Evolutionary conservation across 1,140 invertebrate species (phyloP).

Genomic region (Carposina sasakii): DNA sequence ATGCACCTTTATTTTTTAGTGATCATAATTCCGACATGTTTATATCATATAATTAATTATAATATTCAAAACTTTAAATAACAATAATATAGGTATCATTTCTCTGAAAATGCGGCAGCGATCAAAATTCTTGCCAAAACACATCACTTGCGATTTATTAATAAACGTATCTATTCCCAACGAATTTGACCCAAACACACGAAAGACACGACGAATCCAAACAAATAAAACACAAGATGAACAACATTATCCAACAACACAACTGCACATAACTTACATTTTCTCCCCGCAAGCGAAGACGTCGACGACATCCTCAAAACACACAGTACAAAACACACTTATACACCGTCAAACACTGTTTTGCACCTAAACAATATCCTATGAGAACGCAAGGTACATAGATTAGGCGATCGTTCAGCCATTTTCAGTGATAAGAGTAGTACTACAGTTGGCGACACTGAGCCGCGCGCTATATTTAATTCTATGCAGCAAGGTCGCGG

Average conservation of each 20-base stretch:
- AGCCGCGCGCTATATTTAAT: slow-evolving; percentile 50
- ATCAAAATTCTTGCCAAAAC: too few species aligned
- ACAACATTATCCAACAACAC: slow-evolving; percentile 24
- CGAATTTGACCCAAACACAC: too few species aligned
- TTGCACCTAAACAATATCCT: slow-evolving; percentile 51
- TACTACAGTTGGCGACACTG: slow-evolving; percentile 52
- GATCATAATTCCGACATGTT: too few species aligned
- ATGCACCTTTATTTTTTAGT: too few species aligned
- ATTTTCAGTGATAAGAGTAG: slow-evolving; percentile 65
- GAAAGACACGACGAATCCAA: slow-evolving; percentile 4
- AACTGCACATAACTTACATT: too few species aligned
- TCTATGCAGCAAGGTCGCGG: slow-evolving; percentile 51
- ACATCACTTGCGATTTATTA: too few species aligned
- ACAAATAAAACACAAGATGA: slow-evolving; percentile 21
- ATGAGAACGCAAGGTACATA: slow-evolving; percentile 37
- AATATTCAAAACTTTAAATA: too few species aligned
- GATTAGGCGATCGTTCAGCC: slow-evolving; percentile 38
- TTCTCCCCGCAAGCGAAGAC: slow-evolving; percentile 42
- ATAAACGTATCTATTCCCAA: too few species aligned
- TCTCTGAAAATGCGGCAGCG: too few species aligned
- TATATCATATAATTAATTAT: too few species aligned
- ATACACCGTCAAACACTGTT: slow-evolving; percentile 45
- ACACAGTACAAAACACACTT: slow-evolving; percentile 32
- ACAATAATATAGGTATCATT: too few species aligned
- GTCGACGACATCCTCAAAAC: slow-evolving; percentile 58